These are phyloP conservation scores for Noctilio leporinus DNA, from an alignment of 2,113 vertebrate species.

Conservation along the genomic window DNA sequence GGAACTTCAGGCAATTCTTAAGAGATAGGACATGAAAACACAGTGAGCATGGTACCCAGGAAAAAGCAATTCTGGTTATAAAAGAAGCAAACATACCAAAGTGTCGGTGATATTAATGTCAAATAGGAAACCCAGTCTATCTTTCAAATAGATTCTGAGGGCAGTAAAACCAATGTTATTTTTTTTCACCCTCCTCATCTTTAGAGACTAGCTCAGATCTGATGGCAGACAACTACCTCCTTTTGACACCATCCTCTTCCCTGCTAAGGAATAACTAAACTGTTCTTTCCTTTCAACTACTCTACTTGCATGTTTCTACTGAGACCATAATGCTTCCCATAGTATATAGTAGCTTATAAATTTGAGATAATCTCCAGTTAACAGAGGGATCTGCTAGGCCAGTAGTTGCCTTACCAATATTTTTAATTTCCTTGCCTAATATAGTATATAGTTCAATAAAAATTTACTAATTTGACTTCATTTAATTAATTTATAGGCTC, in stretches of 20 bases:
- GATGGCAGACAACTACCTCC: neutral
- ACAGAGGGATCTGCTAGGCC: neutral
- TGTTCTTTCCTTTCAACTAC: neutral
- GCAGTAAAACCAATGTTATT: neutral
- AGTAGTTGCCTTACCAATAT: neutral
- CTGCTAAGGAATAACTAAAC: neutral
- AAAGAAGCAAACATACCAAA: neutral
- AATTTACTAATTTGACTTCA: neutral
- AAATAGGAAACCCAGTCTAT: neutral
- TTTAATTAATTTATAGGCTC: neutral
- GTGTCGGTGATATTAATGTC: neutral
- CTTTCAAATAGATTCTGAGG: neutral
- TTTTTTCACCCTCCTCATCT: neutral
- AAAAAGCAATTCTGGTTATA: neutral
- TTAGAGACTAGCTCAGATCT: neutral
- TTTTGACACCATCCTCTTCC: neutral
- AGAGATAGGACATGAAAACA: constrained; percentile 46
- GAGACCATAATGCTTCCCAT: neutral
- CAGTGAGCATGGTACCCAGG: neutral
- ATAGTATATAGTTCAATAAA: neutral
- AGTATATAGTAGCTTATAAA: neutral
- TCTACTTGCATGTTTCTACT: neutral
- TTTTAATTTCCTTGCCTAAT: neutral
- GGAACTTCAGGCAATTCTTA: constrained; percentile 85
- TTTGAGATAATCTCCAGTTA: neutral